phyloP scores from a whole-genome alignment of 30 jellyfish, hydroid and myxozoan species.

The Cassiopea andromeda region DNA sequence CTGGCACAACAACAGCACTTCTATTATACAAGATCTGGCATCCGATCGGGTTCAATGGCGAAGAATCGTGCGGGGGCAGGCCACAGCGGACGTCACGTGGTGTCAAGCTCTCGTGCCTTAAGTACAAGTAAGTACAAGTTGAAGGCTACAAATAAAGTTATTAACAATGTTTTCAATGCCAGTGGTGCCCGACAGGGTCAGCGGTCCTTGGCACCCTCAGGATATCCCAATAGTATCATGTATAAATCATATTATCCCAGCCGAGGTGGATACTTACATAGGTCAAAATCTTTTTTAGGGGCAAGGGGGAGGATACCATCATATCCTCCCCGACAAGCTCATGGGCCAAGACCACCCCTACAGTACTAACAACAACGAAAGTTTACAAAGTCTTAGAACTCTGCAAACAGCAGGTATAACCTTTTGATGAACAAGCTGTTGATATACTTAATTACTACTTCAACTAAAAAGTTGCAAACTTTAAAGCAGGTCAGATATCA shows the following conservation, averaged over 20 bases:
- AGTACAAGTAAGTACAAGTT: too few species aligned
- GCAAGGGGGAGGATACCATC: too few species aligned
- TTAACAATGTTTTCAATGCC: neutral
- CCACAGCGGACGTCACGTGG: too few species aligned
- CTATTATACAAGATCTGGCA: too few species aligned
- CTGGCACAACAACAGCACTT: too few species aligned
- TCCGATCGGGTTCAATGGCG: too few species aligned
- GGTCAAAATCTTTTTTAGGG: neutral
- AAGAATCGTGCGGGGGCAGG: too few species aligned
- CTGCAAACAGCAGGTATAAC: slow-evolving; percentile 6
- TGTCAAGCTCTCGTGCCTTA: too few species aligned
- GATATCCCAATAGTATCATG: neutral
- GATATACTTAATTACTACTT: neutral
- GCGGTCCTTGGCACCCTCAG: neutral
- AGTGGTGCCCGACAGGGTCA: neutral
- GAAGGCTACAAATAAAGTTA: neutral
- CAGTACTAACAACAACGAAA: neutral
- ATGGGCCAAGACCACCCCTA: neutral
- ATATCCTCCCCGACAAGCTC: too few species aligned
- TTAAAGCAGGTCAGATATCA: neutral
- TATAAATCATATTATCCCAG: neutral
- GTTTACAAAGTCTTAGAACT: slow-evolving; percentile 10
- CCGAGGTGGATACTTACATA: neutral
- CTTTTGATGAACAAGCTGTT: neutral
- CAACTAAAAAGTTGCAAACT: neutral